A percentile compares a stretch with the other conserved stretches of the same genome.
phyloP scores from a whole-genome alignment of 2,888 invertebrate genomes.

The Ischnus inquisitorius region DNA sequence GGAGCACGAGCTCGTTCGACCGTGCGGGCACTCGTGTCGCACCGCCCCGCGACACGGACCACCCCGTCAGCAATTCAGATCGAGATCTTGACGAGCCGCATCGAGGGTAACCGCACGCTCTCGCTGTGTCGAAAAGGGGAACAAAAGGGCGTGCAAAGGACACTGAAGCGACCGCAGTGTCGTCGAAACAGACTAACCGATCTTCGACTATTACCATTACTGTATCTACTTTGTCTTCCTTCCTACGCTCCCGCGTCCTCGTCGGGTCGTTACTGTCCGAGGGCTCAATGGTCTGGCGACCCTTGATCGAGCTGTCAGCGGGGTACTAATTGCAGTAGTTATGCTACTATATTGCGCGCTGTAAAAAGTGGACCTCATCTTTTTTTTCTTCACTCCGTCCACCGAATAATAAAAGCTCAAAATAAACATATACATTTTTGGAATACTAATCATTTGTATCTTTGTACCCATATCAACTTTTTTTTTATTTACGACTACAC shows the following conservation, averaged over 20 bases:
- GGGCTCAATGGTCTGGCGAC: conserved; percentile 36
- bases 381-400: not conserved
- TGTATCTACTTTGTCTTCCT: conserved; percentile 32
- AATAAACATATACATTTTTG: not conserved
- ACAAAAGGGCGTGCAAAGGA: conserved; percentile 42
- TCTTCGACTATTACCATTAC: conserved; percentile 47
- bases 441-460: no score
- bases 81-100: conserved; percentile 59
- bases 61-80: conserved; percentile 47
- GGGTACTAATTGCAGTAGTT: conserved; percentile 74
- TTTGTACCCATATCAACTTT: no score
- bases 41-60: conserved; percentile 2
- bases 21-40: conserved; percentile 30
- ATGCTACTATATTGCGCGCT: conserved; percentile 45
- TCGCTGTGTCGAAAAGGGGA: conserved; percentile 11
- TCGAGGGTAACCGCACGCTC: conserved; percentile 55
- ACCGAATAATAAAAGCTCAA: not conserved
- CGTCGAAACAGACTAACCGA: conserved; percentile 39
- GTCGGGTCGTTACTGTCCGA: conserved; percentile 48
- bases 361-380: not conserved
- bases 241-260: conserved; percentile 25
- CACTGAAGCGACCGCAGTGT: conserved; percentile 44
- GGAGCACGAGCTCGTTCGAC: conserved; percentile 15
- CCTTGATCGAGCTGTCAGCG: conserved; percentile 71
- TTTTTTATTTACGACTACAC: not conserved